These are phyloP conservation scores for Epinotia demarniana DNA, from an alignment of 2,888 invertebrate genomes.

Conservation along the genomic window DNA sequence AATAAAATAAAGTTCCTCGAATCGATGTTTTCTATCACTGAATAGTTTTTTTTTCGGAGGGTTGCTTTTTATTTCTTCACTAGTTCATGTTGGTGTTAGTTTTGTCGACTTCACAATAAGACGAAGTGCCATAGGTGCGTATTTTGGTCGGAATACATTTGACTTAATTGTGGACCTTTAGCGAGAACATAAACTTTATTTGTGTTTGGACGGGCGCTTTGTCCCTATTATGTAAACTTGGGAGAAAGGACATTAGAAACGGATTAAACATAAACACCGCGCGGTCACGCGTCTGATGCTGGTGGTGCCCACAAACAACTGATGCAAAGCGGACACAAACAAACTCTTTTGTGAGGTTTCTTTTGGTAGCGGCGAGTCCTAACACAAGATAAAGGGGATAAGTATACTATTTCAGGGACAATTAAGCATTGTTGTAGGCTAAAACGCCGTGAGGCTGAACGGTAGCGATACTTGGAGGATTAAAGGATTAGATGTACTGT, in stretches of 20 bases:
- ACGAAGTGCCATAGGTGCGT: conserved; percentile 6
- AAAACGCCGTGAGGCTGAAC: conserved; percentile 61
- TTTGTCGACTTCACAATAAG: background rate
- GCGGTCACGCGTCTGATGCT: conserved; percentile 62
- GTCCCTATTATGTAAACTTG: conserved; percentile 67
- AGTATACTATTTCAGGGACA: conserved; percentile 68
- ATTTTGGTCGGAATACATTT: conserved; percentile 42
- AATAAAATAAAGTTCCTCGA: conserved; percentile 8
- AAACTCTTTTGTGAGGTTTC: conserved; percentile 71
- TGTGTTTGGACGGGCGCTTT: conserved; percentile 55
- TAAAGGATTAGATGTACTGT: conserved; percentile 72
- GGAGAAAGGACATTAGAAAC: conserved; percentile 74
- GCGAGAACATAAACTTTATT: conserved; percentile 49
- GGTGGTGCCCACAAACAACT: conserved; percentile 75
- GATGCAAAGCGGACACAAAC: conserved; percentile 77
- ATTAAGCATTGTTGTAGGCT: conserved; percentile 68
- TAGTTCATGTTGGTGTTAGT: conserved; percentile 15
- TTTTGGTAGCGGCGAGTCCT: conserved; percentile 57
- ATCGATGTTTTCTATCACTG: background rate
- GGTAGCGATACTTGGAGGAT: conserved; percentile 76
- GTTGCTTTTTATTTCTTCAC: background rate
- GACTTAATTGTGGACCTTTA: conserved; percentile 27
- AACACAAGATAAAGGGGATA: conserved; percentile 51
- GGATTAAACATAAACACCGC: conserved; percentile 78
- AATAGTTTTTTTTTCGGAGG: background rate